phyloP scores from a whole-genome alignment of 2,797 vertebrate genomes.

The Dendrocincla tyrannina region DNA sequence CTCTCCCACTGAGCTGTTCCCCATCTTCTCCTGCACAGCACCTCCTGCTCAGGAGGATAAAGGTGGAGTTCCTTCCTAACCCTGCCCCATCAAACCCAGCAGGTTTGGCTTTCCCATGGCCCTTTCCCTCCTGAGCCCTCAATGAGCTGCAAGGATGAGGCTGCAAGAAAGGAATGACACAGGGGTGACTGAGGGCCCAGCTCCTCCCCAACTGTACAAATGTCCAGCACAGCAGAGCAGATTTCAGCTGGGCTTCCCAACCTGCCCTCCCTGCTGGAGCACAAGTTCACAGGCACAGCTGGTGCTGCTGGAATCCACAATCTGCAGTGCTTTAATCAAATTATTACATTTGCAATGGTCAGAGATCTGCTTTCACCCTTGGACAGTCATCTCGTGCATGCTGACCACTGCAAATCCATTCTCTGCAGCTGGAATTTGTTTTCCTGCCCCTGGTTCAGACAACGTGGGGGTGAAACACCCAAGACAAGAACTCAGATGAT shows the following conservation, averaged over 20 bases:
- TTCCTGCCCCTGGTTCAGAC: not conserved
- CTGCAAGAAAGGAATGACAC: fast-evolving
- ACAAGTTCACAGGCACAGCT: not conserved
- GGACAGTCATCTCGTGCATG: fast-evolving
- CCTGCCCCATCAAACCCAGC: not conserved
- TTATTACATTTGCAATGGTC: not conserved
- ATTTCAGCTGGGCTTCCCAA: not conserved
- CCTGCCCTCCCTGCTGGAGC: not conserved
- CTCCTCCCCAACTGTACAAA: not conserved
- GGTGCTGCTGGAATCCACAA: not conserved
- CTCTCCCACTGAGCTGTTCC: not conserved
- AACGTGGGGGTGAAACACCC: fast-evolving
- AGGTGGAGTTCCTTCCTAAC: not conserved
- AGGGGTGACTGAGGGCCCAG: fast-evolving
- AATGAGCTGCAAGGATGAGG: fast-evolving
- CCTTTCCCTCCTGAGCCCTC: fast-evolving
- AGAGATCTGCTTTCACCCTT: not conserved
- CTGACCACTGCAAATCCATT: not conserved
- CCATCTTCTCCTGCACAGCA: not conserved
- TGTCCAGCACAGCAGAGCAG: not conserved
- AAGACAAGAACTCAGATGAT: fast-evolving
- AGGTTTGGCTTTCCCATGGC: fast-evolving
- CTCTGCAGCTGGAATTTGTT: not conserved
- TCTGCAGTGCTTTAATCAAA: not conserved
- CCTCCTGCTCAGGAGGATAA: fast-evolving